Percentiles rank a stretch among this genome's conserved stretches.
Conservation (phyloP, 2,888 invertebrate genomes). For the Thera britannica region DNA sequence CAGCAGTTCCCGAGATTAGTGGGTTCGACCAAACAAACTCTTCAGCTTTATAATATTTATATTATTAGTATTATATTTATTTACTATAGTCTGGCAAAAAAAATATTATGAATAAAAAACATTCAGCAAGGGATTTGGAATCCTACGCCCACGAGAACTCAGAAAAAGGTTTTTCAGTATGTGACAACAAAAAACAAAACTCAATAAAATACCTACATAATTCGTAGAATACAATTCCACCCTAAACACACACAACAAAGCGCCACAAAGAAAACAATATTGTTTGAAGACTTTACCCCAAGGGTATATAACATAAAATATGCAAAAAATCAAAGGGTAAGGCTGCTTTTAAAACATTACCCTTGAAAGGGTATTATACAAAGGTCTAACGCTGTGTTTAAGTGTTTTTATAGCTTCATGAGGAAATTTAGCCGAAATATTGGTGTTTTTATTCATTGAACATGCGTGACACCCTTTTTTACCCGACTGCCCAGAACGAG, state of each 20-base stretch:
- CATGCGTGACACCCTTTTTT: not conserved
- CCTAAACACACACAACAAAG: conserved; percentile 23
- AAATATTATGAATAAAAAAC: too few species aligned
- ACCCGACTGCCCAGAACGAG: too few species aligned
- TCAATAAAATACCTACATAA: not conserved
- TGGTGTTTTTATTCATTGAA: conserved; percentile 17
- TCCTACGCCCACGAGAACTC: too few species aligned
- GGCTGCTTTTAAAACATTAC: conserved; percentile 54
- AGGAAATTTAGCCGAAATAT: conserved; percentile 27
- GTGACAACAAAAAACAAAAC: not conserved
- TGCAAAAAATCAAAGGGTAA: conserved; percentile 62
- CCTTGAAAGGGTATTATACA: conserved; percentile 39
- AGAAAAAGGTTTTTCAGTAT: too few species aligned
- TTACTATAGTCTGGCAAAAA: too few species aligned
- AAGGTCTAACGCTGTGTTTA: conserved; percentile 45
- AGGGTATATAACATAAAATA: conserved; percentile 46
- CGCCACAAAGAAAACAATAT: conserved; percentile 34
- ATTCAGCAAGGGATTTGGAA: too few species aligned
- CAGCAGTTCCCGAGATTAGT: too few species aligned
- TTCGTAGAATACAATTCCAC: conserved; percentile 7
- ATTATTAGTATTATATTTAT: too few species aligned
- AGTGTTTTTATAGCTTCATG: conserved; percentile 48
- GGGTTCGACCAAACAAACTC: too few species aligned
- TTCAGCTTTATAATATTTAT: too few species aligned
- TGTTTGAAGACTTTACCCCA: conserved; percentile 33